These are phyloP conservation scores for Drosophila diplacantha DNA, from an alignment of 2,888 invertebrate species.

Conservation along the genomic window DNA sequence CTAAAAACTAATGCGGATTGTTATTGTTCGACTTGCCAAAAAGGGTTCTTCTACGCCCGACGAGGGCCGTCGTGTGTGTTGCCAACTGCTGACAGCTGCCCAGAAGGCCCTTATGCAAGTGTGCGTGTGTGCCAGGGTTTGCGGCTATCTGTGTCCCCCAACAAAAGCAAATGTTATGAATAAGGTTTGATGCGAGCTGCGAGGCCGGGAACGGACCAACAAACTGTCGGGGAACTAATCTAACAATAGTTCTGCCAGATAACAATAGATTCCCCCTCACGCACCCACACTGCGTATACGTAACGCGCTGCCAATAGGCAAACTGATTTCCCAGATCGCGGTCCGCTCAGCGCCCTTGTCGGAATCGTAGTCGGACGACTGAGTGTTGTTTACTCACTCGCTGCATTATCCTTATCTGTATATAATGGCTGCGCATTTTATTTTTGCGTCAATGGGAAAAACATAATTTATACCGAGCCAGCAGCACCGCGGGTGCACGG, in stretches of 20 bases:
- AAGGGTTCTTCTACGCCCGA: conserved; percentile 39
- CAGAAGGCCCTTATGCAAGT: conserved; percentile 44
- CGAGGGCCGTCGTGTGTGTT: conserved; percentile 19
- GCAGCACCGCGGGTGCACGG: not conserved
- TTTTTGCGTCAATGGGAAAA: conserved; percentile 39
- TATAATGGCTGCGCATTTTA: conserved; percentile 31
- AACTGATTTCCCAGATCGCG: conserved; percentile 24
- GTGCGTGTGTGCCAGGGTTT: conserved; percentile 25
- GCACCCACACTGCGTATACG: conserved; percentile 23
- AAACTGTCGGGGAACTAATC: conserved; percentile 27
- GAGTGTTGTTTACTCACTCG: conserved; percentile 21
- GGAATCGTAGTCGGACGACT: not conserved
- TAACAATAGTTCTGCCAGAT: conserved; percentile 38
- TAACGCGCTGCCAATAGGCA: conserved; percentile 24
- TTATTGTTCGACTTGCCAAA: conserved; percentile 46
- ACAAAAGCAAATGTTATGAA: conserved; percentile 51
- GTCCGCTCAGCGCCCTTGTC: conserved; percentile 1
- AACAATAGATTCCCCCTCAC: conserved; percentile 28
- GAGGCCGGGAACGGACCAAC: not conserved
- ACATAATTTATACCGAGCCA: conserved; percentile 24
- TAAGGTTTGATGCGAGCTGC: conserved; percentile 22
- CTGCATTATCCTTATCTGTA: conserved; percentile 34
- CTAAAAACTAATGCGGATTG: conserved; percentile 42
- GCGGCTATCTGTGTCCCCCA: conserved; percentile 41
- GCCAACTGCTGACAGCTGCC: conserved; percentile 50